These are phyloP conservation scores for Catocala nupta DNA, from an alignment of 2,888 invertebrate species.

Conservation along the genomic window DNA sequence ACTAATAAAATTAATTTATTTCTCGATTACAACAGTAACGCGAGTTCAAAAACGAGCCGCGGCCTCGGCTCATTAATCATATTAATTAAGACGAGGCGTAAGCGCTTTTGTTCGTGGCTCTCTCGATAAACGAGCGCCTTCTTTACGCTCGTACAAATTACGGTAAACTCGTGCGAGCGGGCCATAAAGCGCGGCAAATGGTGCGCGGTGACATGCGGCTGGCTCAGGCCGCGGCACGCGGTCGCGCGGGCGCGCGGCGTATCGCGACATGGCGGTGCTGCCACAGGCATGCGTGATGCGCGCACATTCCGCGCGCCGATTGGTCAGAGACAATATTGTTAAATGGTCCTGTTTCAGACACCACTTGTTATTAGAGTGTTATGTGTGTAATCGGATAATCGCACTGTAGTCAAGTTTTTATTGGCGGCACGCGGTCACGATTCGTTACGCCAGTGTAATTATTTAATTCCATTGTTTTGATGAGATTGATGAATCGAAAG, in stretches of 20 bases:
- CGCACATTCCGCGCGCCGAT: constrained; percentile 50
- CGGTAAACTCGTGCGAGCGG: constrained; percentile 65
- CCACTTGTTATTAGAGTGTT: constrained; percentile 68
- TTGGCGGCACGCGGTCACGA: constrained; percentile 69
- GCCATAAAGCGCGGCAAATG: constrained; percentile 57
- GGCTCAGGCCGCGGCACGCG: constrained; percentile 1
- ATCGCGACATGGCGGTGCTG: constrained; percentile 13
- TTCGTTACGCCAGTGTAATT: constrained; percentile 70
- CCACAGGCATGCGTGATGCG: constrained; percentile 45
- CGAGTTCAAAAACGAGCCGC: constrained; percentile 82
- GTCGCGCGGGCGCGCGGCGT: background rate
- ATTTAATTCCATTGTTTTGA: constrained; percentile 73
- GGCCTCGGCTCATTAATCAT: constrained; percentile 82
- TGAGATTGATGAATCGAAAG: constrained; percentile 76
- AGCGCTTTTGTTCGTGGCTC: constrained; percentile 81
- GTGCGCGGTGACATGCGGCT: constrained; percentile 52
- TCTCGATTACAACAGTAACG: constrained; percentile 83
- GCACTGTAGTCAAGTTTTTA: constrained; percentile 57
- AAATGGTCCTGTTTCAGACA: constrained; percentile 60
- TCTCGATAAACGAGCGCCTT: constrained; percentile 73
- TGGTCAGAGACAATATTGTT: constrained; percentile 75
- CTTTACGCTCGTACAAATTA: constrained; percentile 67
- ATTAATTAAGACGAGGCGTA: constrained; percentile 85
- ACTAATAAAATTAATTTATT: constrained; percentile 87
- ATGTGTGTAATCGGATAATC: constrained; percentile 75